phyloP scores from a whole-genome alignment of 2,888 invertebrate genomes.

The Dyspetes luteomarginatus region DNA sequence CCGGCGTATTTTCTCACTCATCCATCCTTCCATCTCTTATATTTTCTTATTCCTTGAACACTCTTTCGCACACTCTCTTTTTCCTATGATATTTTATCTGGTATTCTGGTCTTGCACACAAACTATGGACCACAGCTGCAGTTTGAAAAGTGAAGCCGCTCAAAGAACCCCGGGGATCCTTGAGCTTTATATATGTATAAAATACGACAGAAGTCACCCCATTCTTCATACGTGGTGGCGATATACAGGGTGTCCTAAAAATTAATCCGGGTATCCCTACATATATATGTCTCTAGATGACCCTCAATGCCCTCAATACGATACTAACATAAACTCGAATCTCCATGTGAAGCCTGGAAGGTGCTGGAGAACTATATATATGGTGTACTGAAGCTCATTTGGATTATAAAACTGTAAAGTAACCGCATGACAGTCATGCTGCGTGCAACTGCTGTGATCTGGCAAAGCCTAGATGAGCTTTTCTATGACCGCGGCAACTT shows the following conservation, averaged over 20 bases:
- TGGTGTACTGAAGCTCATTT: too few species aligned
- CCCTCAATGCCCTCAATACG: background rate
- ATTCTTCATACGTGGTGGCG: background rate
- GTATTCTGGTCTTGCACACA: background rate
- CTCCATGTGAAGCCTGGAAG: background rate
- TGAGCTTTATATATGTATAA: too few species aligned
- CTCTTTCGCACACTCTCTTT: background rate
- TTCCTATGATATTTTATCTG: background rate
- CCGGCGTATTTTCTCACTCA: background rate
- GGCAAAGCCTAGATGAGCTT: constrained; percentile 57
- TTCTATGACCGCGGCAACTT: constrained; percentile 40
- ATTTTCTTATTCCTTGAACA: constrained; percentile 14
- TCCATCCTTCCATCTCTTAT: background rate
- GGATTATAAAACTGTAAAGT: constrained; percentile 51
- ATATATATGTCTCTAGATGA: background rate
- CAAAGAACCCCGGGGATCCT: background rate
- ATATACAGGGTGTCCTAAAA: background rate
- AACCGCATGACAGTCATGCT: constrained; percentile 57
- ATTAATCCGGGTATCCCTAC: background rate
- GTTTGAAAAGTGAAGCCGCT: background rate
- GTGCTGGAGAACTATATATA: background rate
- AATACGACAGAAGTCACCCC: background rate
- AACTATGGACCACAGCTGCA: background rate
- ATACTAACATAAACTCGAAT: background rate
- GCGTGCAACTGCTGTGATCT: constrained; percentile 41